Evolutionary conservation across 2,888 invertebrate genomes (phyloP), one percentile per base, ranked within the genome.

Genomic region (Drosophila lutescens): DNA sequence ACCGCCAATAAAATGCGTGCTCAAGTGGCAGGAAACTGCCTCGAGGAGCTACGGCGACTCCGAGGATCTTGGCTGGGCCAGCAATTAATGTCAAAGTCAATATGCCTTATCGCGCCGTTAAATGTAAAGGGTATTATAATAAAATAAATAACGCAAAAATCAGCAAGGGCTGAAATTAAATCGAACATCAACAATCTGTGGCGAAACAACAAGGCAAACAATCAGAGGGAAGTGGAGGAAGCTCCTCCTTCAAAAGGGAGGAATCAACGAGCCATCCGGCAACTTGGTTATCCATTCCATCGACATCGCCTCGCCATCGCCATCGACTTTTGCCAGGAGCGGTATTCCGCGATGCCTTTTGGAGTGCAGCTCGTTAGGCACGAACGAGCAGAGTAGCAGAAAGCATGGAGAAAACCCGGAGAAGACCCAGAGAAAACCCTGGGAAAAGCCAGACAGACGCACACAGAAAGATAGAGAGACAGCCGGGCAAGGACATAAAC

Each of bases 101-200:
- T 86, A 83, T 83, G 83, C 83, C 83, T 88, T 88, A 83, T 88
- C 83, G 83, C 62, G 70, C 78, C 78, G 83, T 83, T 87, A 83
- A 83, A 79, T 82, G 80, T 88, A 83, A 83, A 88, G 83, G 88
- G 83, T 88, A 83, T 83, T 86, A 86, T 76, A 88, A 88, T 83
- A 86, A 83, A 83, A 88, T 83, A 83, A 83, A 83, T 83, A 83
- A 86, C 78, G 88, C 88, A 82, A 85, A 83, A 83, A 82, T 85
- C 88, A 85, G 83, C 80, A 70, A 62, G 67, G 74, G 80, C 83
- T 88, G 70, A 83, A 83, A 83, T 83, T 83, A 83, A 83, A 83
- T 83, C 83, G 83, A 83, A 88, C 88, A 83, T 83, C 83, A 88
- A 79, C 80, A 82, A 83, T 82, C 83, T 83, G 86, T 74, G 86